Conservation (phyloP, 1,140 invertebrate species). For the Cyclargus thomasi region DNA sequence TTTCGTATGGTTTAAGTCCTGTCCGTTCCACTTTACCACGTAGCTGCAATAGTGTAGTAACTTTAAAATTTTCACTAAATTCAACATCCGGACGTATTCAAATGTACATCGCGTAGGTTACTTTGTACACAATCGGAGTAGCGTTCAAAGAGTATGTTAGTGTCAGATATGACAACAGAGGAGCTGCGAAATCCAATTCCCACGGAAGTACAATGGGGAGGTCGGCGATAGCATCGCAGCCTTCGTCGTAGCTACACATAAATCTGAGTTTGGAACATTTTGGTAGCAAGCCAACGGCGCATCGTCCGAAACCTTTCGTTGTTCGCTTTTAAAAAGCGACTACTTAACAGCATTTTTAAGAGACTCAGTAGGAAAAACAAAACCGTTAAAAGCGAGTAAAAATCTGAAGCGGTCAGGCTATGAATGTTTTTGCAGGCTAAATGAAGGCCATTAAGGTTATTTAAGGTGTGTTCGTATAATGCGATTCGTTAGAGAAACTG, state of each 20-base stretch:
- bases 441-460: conserved; percentile 54
- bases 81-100: neutral
- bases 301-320: conserved; percentile 32
- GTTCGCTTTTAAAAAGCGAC: conserved; percentile 27
- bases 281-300: conserved; percentile 64
- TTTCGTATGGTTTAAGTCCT: neutral
- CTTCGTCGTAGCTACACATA: conserved; percentile 62
- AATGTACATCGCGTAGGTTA: neutral
- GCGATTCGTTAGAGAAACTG: neutral
- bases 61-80: neutral
- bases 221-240: conserved; percentile 58
- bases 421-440: conserved; percentile 33
- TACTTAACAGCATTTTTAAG: conserved; percentile 19
- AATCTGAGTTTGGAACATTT: conserved; percentile 72
- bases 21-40: neutral
- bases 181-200: conserved; percentile 45
- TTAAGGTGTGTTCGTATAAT: conserved; percentile 15
- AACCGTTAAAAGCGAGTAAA: neutral
- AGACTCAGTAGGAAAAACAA: neutral
- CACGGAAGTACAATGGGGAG: conserved; percentile 44
- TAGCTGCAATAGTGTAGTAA: neutral
- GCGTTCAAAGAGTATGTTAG: conserved; percentile 25
- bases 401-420: conserved; percentile 14
- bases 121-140: conserved; percentile 10
- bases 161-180: conserved; percentile 36